A percentile compares a stretch with the other conserved stretches of the same genome.
Evolutionary conservation across 2,888 invertebrate genomes (phyloP).

Genomic region (Eupsilia transversa): DNA sequence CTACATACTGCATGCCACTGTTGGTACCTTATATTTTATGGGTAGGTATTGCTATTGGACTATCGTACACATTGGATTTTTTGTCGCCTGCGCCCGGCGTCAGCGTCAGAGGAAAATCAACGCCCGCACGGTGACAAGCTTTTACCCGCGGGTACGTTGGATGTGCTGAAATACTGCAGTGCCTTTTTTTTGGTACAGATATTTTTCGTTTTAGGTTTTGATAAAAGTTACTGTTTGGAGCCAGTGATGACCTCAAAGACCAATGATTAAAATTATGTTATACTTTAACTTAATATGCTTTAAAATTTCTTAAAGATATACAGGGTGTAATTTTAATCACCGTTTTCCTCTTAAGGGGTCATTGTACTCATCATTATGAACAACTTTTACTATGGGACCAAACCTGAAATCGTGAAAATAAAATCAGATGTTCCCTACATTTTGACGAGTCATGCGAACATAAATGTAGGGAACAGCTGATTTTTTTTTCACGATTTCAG

Average conservation of each 20-base stretch:
- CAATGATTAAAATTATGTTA: not conserved
- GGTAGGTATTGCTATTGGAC: not conserved
- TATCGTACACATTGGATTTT: slow-evolving; percentile 15
- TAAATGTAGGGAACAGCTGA: too few species aligned
- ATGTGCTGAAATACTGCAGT: slow-evolving; percentile 12
- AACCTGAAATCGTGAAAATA: too few species aligned
- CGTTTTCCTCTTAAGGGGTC: too few species aligned
- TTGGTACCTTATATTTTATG: not conserved
- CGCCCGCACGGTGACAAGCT: slow-evolving; percentile 30
- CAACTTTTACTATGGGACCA: too few species aligned
- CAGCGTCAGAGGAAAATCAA: slow-evolving; percentile 38
- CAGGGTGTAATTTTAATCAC: too few species aligned
- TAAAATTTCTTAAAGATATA: not conserved
- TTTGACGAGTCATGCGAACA: too few species aligned
- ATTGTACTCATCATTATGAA: too few species aligned
- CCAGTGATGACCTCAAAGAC: not conserved
- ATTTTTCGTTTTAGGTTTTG: not conserved
- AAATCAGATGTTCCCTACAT: too few species aligned
- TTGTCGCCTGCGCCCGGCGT: slow-evolving; percentile 4
- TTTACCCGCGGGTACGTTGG: not conserved
- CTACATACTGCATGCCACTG: not conserved
- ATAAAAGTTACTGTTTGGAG: not conserved
- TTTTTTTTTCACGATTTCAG: too few species aligned
- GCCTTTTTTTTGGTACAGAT: not conserved
- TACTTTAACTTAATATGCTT: not conserved